phyloP scores from a whole-genome alignment of 1,140 invertebrate species.

The Physella acuta region DNA sequence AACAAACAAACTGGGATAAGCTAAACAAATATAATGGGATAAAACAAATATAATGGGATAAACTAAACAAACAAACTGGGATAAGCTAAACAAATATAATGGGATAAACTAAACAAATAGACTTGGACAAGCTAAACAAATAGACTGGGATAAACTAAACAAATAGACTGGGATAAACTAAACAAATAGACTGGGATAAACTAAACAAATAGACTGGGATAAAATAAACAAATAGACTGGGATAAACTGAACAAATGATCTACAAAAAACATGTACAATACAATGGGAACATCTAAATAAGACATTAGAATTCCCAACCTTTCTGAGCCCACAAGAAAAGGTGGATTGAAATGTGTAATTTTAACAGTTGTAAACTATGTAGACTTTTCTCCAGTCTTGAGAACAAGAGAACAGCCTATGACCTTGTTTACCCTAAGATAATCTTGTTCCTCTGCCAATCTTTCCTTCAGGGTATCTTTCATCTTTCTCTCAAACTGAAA shows the following conservation, averaged over 20 bases:
- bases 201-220: background rate
- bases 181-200: background rate
- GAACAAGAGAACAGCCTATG: background rate
- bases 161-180: background rate
- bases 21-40: background rate
- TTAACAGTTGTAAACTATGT: background rate
- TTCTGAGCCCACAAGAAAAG: background rate
- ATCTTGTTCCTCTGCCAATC: slow-evolving; percentile 51
- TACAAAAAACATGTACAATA: no score
- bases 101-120: background rate
- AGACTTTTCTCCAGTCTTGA: background rate
- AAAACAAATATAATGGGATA: background rate
- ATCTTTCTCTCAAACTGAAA: no score
- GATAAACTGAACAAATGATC: background rate
- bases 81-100: no score
- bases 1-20: background rate
- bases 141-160: background rate
- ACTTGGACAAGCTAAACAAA: no score
- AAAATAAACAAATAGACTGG: background rate
- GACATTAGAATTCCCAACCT: background rate
- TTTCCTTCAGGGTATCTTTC: slow-evolving; percentile 42
- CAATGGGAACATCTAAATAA: background rate
- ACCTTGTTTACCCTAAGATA: slow-evolving; percentile 43
- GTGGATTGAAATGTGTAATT: background rate
- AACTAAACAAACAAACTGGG: background rate